Evolutionary conservation across 2,113 vertebrate species (phyloP), one percentile per base, ranked within the genome.

Genomic region (Mustela lutreola): DNA sequence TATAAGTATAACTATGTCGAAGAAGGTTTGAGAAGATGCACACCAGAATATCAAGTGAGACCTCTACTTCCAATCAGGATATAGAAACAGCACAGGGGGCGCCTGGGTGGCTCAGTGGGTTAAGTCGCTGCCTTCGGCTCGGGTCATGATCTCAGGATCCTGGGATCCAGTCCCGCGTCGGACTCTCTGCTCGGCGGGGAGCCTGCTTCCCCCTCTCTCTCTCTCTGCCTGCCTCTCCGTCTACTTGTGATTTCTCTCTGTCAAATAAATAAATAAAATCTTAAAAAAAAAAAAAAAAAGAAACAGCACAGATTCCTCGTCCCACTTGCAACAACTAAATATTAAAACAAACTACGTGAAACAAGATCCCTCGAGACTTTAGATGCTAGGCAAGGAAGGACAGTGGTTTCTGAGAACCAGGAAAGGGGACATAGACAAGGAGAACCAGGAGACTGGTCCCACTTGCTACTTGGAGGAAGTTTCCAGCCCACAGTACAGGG

Each of bases 401-500:
- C 14, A 15, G 42, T 50, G 56, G 21, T 60, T 62, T 71, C 16
- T 53, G 76, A 56, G 62, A 53, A 86, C 62, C 5, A 15, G 9
- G 2, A 85, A 71, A 36, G 39, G 22, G 24, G 9, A 85, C 31
- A 58, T 60, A 42, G 65, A n/a, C 11, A 21, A 42, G 31, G 16
- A 1, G 10, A 94, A 33, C 11, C 11, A 5, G 16, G 7, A 36
- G 39, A 48, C 1, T 48, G 5, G n/a, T 89, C 24, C 24, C 4
- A 31, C 50, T 58, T 24, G 7, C 21, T 75, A 3, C 79, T 28
- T n/a, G 5, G 8, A 71, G 53, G 14, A 60, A 39, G 22, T 63
- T 76, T 48, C n/a, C 7, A 4, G 39, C 48, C 9, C 2, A 22
- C 1, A 2, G 18, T 18, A 24, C 3, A 8, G 9, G 39, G 4